Conservation (phyloP, 2,113 vertebrate species). For the Prietella phreatophila region DNA sequence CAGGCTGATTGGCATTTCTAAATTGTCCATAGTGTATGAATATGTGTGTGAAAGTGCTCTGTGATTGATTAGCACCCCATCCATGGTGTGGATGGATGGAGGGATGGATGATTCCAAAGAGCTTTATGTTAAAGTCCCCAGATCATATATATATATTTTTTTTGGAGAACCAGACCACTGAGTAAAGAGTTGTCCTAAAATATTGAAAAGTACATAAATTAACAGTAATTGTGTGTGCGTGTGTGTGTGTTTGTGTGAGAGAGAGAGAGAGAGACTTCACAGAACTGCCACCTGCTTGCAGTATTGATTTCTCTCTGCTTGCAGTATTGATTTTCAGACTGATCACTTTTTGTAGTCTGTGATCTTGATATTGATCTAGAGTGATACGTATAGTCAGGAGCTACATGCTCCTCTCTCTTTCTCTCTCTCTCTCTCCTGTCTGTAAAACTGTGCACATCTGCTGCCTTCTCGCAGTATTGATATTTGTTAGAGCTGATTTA, state of each 20-base stretch:
- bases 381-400: not conserved
- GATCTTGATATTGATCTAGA: not conserved
- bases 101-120: too few relatives aligned
- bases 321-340: not conserved
- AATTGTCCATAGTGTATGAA: too few relatives aligned
- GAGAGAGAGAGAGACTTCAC: not conserved
- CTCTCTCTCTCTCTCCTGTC: not conserved
- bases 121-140: too few relatives aligned
- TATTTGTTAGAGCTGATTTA: conserved; percentile 44
- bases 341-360: not conserved
- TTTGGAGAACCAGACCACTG: not conserved
- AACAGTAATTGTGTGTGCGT: not conserved
- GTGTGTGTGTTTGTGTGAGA: not conserved
- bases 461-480: conserved; percentile 31
- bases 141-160: too few relatives aligned
- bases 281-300: not conserved
- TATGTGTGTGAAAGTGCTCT: too few relatives aligned
- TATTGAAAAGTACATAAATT: not conserved
- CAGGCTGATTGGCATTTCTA: too few relatives aligned
- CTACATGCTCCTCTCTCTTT: not conserved
- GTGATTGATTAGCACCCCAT: too few relatives aligned
- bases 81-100: too few relatives aligned
- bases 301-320: not conserved
- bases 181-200: not conserved
- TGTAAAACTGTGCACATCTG: not conserved